These are phyloP conservation scores for Zaprionus ghesquierei DNA, from an alignment of 1,140 invertebrate species.

Conservation along the genomic window DNA sequence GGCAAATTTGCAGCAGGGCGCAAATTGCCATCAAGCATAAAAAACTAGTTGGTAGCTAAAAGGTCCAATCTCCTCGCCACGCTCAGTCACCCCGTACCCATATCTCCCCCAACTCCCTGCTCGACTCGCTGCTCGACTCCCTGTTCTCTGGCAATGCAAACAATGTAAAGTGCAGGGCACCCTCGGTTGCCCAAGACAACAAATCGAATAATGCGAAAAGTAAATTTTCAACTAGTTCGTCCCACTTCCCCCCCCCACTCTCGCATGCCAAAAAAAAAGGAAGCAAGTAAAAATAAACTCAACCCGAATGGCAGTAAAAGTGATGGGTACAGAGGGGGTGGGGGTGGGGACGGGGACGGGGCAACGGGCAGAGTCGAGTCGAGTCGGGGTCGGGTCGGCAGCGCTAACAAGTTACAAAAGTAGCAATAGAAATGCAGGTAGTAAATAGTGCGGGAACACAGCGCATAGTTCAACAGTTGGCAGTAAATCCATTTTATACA, in stretches of 20 bases:
- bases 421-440: slow-evolving; percentile 80
- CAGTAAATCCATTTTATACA: slow-evolving; percentile 82
- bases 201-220: slow-evolving; percentile 80
- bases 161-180: slow-evolving; percentile 73
- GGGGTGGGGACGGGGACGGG: neutral
- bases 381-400: neutral
- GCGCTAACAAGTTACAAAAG: slow-evolving; percentile 79
- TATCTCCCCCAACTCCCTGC: neutral
- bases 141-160: slow-evolving; percentile 53
- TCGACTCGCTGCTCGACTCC: slow-evolving; percentile 7
- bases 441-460: slow-evolving; percentile 65
- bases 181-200: slow-evolving; percentile 70
- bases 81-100: too few species aligned
- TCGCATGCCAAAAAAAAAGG: slow-evolving; percentile 14
- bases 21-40: slow-evolving; percentile 79
- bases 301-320: slow-evolving; percentile 52
- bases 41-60: slow-evolving; percentile 71
- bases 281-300: slow-evolving; percentile 24
- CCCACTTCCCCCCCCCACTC: neutral
- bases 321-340: neutral
- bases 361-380: neutral
- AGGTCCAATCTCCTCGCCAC: slow-evolving; percentile 24
- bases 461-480: slow-evolving; percentile 75
- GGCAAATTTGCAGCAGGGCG: slow-evolving; percentile 75
- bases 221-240: slow-evolving; percentile 73